Evolutionary conservation across 2,888 invertebrate species (phyloP).

Genomic region (Cyclophora punctaria): DNA sequence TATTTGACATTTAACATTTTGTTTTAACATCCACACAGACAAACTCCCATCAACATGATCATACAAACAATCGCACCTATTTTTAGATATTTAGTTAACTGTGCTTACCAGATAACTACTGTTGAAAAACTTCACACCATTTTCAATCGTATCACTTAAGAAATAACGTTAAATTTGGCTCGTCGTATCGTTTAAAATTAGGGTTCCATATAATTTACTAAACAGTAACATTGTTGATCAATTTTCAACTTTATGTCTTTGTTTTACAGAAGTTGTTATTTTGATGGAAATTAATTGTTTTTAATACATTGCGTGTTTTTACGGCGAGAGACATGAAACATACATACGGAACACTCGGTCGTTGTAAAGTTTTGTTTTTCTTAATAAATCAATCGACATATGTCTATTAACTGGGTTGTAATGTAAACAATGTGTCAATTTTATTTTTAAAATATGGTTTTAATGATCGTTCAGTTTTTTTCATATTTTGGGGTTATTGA

Average conservation of each 20-base stretch:
- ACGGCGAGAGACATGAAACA: slow-evolving; percentile 57
- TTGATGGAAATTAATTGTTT: slow-evolving; percentile 9
- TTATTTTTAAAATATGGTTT: slow-evolving; percentile 1
- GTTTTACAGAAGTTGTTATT: slow-evolving; percentile 15
- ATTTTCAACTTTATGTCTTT: slow-evolving; percentile 24
- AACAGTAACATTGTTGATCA: slow-evolving; percentile 11
- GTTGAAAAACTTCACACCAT: slow-evolving; percentile 2
- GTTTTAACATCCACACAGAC: slow-evolving; percentile 20
- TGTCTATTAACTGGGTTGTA: slow-evolving; percentile 31
- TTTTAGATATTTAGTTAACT: slow-evolving; percentile 62
- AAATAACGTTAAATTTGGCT: neutral
- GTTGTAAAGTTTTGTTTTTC: slow-evolving; percentile 39
- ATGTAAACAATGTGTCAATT: slow-evolving; percentile 20
- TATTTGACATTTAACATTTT: slow-evolving; percentile 20
- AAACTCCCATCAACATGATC: slow-evolving; percentile 52
- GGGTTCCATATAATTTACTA: slow-evolving; percentile 18
- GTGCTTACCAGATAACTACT: slow-evolving; percentile 43
- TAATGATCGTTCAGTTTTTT: neutral
- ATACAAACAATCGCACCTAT: slow-evolving; percentile 45
- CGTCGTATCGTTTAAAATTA: slow-evolving; percentile 19
- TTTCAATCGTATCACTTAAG: slow-evolving; percentile 23
- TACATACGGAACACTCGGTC: slow-evolving; percentile 45
- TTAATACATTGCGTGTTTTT: slow-evolving; percentile 39
- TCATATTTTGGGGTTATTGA: no score
- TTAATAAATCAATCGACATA: slow-evolving; percentile 44